These are phyloP conservation scores for Apolygus lucorum DNA, from an alignment of 1,140 invertebrate species.

Conservation along the genomic window DNA sequence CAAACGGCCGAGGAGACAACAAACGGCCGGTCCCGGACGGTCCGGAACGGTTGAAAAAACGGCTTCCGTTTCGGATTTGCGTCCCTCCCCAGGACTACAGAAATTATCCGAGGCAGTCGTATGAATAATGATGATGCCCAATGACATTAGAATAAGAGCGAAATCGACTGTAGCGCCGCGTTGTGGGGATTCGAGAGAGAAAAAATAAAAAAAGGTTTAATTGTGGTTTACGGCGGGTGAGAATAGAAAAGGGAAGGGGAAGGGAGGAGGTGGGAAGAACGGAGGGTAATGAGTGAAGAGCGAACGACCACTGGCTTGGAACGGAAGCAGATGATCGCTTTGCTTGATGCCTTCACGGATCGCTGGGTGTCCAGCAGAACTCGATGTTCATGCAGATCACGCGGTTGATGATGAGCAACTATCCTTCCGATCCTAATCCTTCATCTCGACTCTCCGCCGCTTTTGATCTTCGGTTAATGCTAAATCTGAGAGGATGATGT, in stretches of 20 bases:
- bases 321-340: not conserved
- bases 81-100: not conserved
- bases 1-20: conserved; percentile 1
- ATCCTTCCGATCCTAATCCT: no score
- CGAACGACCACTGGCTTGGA: not conserved
- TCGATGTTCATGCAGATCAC: no score
- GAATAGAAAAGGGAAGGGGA: not conserved
- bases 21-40: no score
- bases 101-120: conserved; percentile 19
- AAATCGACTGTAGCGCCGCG: not conserved
- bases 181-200: not conserved
- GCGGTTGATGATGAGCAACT: not conserved
- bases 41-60: no score
- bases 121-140: conserved; percentile 22
- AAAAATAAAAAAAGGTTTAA: conserved; percentile 2
- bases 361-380: no score
- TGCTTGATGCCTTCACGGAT: not conserved
- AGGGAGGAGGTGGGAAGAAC: not conserved
- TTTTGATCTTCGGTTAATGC: no score
- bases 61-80: conserved; percentile 21
- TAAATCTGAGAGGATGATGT: no score
- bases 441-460: no score
- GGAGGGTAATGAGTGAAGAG: not conserved
- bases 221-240: not conserved
- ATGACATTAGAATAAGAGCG: conserved; percentile 14